Conservation (phyloP, 2,888 invertebrate species). For the Cybosia mesomella region DNA sequence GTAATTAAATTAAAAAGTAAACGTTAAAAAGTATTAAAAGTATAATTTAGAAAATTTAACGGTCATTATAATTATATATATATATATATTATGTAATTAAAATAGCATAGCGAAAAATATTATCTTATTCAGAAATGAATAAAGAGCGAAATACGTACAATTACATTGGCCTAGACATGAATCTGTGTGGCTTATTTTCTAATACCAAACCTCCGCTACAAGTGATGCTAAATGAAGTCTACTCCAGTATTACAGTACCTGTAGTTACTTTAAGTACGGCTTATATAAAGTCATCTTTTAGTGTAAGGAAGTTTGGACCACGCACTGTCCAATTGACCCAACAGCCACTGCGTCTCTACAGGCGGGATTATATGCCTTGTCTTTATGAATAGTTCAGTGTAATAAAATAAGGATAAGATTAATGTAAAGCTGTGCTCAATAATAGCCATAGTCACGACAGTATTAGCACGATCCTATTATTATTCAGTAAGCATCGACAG, state of each 20-base stretch:
- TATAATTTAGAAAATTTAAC: no score
- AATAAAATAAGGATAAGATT: not conserved
- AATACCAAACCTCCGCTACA: not conserved
- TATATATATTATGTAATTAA: no score
- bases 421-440: constrained; percentile 10
- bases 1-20: no score
- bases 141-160: no score
- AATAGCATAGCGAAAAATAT: no score
- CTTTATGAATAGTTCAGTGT: not conserved
- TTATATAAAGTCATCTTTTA: not conserved
- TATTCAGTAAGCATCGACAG: constrained; percentile 13
- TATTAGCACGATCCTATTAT: constrained; percentile 17
- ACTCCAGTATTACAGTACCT: not conserved
- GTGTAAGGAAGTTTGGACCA: not conserved
- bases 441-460: constrained; percentile 16
- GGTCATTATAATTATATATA: no score
- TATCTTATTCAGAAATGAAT: no score
- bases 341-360: not conserved
- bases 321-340: not conserved
- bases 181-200: not conserved
- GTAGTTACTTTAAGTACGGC: not conserved
- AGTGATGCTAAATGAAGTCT: not conserved
- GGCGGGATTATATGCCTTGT: not conserved
- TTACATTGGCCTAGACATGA: not conserved
- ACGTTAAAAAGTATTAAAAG: no score